Percentiles rank a stretch among this genome's conserved stretches.
These are phyloP conservation scores for Macrocentrus cingulum DNA, from an alignment of 1,140 invertebrate species.

Conservation along the genomic window DNA sequence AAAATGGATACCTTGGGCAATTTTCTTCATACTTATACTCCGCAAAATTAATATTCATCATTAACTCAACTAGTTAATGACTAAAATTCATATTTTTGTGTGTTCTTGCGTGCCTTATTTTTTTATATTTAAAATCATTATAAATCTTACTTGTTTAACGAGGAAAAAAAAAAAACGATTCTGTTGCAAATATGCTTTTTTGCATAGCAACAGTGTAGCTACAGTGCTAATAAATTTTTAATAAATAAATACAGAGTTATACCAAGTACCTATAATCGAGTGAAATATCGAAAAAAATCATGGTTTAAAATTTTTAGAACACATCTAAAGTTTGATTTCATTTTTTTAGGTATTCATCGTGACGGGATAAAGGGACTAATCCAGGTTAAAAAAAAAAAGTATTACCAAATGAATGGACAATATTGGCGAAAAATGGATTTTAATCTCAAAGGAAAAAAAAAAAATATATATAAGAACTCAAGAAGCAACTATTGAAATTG, in stretches of 20 bases:
- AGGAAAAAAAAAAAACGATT: too few species aligned
- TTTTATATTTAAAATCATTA: background rate
- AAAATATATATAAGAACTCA: background rate
- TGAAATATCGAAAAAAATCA: background rate
- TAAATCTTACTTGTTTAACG: too few species aligned
- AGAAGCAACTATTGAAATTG: slow-evolving; percentile 4
- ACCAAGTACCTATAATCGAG: too few species aligned
- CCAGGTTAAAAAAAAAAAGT: background rate
- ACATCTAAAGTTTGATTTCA: slow-evolving; percentile 27
- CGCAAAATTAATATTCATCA: too few species aligned
- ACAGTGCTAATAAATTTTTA: too few species aligned
- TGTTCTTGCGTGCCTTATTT: background rate
- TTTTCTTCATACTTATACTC: slow-evolving; percentile 35
- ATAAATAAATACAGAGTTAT: too few species aligned
- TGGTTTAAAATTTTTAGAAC: slow-evolving; percentile 14
- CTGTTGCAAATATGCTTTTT: background rate
- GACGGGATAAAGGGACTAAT: background rate
- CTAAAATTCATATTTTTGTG: background rate
- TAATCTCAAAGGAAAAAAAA: slow-evolving; percentile 6
- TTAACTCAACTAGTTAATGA: too few species aligned
- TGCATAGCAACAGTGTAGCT: too few species aligned
- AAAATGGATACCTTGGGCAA: slow-evolving; percentile 53
- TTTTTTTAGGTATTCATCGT: slow-evolving; percentile 27
- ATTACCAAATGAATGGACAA: background rate
- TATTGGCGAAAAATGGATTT: background rate